These are phyloP conservation scores for Phortica variegata DNA, from an alignment of 1,140 invertebrate species.

Conservation along the genomic window DNA sequence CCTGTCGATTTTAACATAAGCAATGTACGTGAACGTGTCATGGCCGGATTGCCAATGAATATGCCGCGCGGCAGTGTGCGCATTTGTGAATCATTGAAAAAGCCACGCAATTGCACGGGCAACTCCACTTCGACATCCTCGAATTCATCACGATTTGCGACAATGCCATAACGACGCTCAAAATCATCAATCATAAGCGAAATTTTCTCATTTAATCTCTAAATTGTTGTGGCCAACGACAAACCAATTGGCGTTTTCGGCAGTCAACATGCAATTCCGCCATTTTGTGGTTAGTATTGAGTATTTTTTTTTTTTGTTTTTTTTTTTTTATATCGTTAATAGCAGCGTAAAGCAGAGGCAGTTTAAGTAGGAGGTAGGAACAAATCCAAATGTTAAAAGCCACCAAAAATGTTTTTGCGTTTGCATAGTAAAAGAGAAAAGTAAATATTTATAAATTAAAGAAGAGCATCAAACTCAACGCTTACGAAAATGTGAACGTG, in stretches of 20 bases:
- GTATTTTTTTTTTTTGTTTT: slow-evolving; percentile 9
- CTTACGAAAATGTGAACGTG: too few relatives aligned
- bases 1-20: slow-evolving; percentile 32
- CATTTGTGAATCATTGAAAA: slow-evolving; percentile 57
- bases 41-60: slow-evolving; percentile 57
- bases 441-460: slow-evolving; percentile 30
- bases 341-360: slow-evolving; percentile 49
- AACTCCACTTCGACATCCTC: slow-evolving; percentile 59
- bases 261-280: slow-evolving; percentile 40
- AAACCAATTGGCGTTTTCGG: slow-evolving; percentile 12
- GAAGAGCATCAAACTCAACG: too few relatives aligned
- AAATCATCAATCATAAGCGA: slow-evolving; percentile 57
- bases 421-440: slow-evolving; percentile 49
- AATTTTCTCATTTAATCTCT: slow-evolving; percentile 31
- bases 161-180: slow-evolving; percentile 59
- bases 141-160: slow-evolving; percentile 57
- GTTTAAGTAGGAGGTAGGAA: slow-evolving; percentile 34
- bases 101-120: slow-evolving; percentile 55
- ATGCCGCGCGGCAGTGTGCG: slow-evolving; percentile 54
- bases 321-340: slow-evolving; percentile 27
- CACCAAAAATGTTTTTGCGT: slow-evolving; percentile 51
- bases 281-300: slow-evolving; percentile 5
- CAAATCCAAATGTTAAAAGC: slow-evolving; percentile 41
- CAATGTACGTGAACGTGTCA: slow-evolving; percentile 60
- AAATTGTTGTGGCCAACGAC: slow-evolving; percentile 2